Evolutionary conservation across 1,140 invertebrate species (phyloP).

Genomic region (Leptinotarsa defecta): DNA sequence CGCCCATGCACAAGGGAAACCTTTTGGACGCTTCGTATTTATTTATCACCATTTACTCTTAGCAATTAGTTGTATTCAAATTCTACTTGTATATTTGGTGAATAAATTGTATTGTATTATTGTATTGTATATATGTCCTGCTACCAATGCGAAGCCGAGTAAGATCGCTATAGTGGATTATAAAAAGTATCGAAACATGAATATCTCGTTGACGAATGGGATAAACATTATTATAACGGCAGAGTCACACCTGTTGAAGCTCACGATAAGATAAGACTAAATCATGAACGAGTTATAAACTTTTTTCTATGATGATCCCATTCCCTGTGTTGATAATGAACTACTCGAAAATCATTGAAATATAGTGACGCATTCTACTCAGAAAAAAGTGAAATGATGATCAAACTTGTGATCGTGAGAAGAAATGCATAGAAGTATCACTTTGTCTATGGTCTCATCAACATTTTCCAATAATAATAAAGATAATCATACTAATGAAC

Average conservation of each 20-base stretch:
- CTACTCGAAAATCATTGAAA: neutral
- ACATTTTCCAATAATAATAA: slow-evolving; percentile 27
- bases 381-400: neutral
- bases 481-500: slow-evolving; percentile 23
- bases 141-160: too few species aligned
- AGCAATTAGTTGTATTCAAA: too few species aligned
- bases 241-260: neutral
- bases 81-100: too few species aligned
- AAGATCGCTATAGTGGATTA: too few species aligned
- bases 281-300: neutral
- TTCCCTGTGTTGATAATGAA: neutral
- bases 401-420: neutral
- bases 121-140: too few species aligned
- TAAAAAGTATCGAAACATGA: too few species aligned
- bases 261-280: neutral
- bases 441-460: slow-evolving; percentile 31
- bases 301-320: slow-evolving; percentile 1
- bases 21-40: too few species aligned
- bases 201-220: too few species aligned
- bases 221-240: too few species aligned
- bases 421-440: slow-evolving; percentile 38
- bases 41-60: too few species aligned
- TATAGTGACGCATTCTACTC: neutral
- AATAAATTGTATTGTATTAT: too few species aligned
- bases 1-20: too few species aligned